These are phyloP conservation scores for Sardinella longiceps DNA, from an alignment of 2,797 vertebrate species.

Conservation along the genomic window DNA sequence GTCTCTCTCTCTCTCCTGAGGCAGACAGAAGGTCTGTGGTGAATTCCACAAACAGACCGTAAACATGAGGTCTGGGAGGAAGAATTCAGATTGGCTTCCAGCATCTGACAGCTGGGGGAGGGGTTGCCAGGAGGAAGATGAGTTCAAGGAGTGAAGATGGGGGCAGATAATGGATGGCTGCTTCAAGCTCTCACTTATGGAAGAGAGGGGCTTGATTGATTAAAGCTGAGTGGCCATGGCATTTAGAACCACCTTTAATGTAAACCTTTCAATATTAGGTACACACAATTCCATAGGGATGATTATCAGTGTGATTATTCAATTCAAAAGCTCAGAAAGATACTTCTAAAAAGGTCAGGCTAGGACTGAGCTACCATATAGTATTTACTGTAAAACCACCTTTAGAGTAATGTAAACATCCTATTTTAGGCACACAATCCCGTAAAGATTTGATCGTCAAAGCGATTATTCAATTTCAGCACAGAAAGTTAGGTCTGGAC, in stretches of 20 bases:
- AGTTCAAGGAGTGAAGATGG: conserved; percentile 14
- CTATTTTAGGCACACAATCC: too few species aligned
- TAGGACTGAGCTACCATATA: too few species aligned
- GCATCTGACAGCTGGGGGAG: conserved; percentile 55
- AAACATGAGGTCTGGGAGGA: conserved; percentile 56
- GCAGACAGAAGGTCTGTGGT: conserved; percentile 28
- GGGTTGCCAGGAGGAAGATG: conserved; percentile 40
- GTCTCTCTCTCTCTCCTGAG: neutral
- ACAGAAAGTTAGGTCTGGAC: neutral
- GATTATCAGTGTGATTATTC: neutral
- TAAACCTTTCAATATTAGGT: neutral
- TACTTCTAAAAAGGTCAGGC: too few species aligned
- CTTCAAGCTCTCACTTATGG: neutral
- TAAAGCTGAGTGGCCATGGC: neutral
- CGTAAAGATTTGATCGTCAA: too few species aligned
- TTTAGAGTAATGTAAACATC: neutral
- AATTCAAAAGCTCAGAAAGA: neutral
- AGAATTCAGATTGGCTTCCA: conserved; percentile 54
- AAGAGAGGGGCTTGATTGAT: neutral
- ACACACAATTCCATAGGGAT: neutral
- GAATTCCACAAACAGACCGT: conserved; percentile 51
- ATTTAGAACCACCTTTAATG: neutral
- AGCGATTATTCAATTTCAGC: too few species aligned
- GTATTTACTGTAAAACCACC: neutral
- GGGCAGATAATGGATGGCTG: neutral